Percentiles rank a stretch among this genome's conserved stretches.
Conservation (phyloP, 1,140 invertebrate species). For the Mercenaria mercenaria region DNA sequence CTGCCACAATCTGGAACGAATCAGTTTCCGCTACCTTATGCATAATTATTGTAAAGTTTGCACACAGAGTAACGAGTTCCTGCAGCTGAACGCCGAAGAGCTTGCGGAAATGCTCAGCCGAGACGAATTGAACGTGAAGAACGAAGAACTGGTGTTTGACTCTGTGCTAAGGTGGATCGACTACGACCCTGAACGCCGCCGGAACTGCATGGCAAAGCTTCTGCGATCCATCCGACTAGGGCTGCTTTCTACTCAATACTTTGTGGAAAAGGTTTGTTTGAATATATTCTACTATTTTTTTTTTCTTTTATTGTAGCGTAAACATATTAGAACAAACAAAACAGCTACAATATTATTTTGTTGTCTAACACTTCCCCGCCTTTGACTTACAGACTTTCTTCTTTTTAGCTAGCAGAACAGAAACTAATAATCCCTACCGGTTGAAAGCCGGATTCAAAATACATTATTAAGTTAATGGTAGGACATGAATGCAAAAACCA, state of each 20-base stretch:
- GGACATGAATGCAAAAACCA: no score
- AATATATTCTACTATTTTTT: no score
- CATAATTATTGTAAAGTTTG: constrained; percentile 88
- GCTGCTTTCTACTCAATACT: constrained; percentile 93
- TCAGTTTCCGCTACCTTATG: constrained; percentile 88
- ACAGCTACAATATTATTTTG: no score
- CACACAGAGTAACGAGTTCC: constrained; percentile 98
- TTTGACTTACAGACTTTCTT: no score
- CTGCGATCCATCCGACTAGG: constrained; percentile 92
- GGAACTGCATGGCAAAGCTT: constrained; percentile 92
- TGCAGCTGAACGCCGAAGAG: constrained; percentile 95
- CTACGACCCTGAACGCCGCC: constrained; percentile 95
- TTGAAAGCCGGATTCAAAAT: no score
- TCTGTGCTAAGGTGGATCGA: constrained; percentile 99
- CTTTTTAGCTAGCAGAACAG: no score
- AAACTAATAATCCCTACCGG: no score
- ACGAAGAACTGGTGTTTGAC: constrained; percentile 96
- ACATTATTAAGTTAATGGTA: no score
- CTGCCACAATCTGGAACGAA: constrained; percentile 90
- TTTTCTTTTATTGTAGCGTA: no score
- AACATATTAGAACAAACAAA: no score
- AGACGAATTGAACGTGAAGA: constrained; percentile 98
- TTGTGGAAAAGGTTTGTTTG: constrained; percentile 88
- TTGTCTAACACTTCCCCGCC: no score
- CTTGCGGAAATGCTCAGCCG: constrained; percentile 97